These are phyloP conservation scores for Colistium nudipinnis DNA, from an alignment of 2,113 vertebrate species.

Conservation along the genomic window DNA sequence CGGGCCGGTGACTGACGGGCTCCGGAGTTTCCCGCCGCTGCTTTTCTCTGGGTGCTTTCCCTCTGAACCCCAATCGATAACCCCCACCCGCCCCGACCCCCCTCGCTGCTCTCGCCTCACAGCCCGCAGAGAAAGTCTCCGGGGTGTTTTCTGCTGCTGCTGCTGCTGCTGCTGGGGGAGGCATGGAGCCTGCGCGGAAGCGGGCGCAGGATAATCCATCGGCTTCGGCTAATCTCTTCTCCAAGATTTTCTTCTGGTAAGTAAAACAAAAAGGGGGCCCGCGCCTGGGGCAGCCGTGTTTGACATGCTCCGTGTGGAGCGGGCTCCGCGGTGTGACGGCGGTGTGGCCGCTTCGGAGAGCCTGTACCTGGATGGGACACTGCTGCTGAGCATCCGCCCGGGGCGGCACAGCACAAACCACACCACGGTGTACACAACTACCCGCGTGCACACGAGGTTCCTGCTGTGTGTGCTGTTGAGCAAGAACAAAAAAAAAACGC, in stretches of 20 bases:
- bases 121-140: conserved; percentile 28
- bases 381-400: conserved; percentile 11
- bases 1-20: conserved; percentile 9
- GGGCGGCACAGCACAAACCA: no score
- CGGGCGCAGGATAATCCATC: conserved; percentile 77
- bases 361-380: conserved; percentile 19
- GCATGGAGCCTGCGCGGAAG: conserved; percentile 69
- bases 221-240: conserved; percentile 78
- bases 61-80: conserved; percentile 21
- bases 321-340: conserved; percentile 38
- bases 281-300: conserved; percentile 52
- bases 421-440: no score
- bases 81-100: no score
- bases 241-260: conserved; percentile 84
- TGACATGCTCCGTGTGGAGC: conserved; percentile 54
- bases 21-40: not conserved
- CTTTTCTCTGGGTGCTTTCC: conserved; percentile 1
- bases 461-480: no score
- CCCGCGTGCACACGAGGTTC: no score
- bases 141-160: conserved; percentile 27
- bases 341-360: not conserved
- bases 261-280: conserved; percentile 58
- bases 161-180: not conserved
- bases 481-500: no score
- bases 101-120: conserved; percentile 11